Percentiles rank a stretch among this genome's conserved stretches.
Evolutionary conservation across 2,797 vertebrate species (phyloP).

Genomic region (Rallus crepitans): DNA sequence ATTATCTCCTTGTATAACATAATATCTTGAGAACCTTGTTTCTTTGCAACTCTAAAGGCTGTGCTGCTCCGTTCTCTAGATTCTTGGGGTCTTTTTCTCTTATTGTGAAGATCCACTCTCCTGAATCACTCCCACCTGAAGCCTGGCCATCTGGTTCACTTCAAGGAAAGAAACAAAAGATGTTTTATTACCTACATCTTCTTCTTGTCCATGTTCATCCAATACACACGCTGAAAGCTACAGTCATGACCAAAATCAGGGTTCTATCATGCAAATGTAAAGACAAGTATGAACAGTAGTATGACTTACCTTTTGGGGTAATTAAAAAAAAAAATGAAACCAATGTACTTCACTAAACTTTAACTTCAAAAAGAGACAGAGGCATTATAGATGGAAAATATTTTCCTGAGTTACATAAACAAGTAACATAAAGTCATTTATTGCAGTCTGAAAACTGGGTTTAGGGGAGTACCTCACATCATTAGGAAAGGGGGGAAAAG

Average conservation of each 20-base stretch:
- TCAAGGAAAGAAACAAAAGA: neutral
- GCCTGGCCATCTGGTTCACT: conserved; percentile 89
- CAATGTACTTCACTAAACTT: neutral
- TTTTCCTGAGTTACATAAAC: neutral
- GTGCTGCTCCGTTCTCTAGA: conserved; percentile 85
- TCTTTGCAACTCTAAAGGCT: conserved; percentile 79
- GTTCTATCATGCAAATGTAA: neutral
- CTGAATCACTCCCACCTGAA: conserved; percentile 85
- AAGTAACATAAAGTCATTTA: neutral
- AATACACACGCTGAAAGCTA: neutral
- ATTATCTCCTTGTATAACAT: neutral
- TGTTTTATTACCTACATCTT: neutral
- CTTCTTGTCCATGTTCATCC: neutral
- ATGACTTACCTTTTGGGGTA: neutral
- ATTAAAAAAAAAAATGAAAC: neutral
- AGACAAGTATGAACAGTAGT: neutral
- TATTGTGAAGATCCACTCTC: conserved; percentile 93
- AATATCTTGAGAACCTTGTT: conserved; percentile 82
- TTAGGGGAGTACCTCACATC: neutral
- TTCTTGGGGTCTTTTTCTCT: conserved; percentile 86
- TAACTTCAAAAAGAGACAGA: neutral
- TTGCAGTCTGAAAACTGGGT: neutral
- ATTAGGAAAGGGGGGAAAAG: neutral
- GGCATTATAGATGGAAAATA: neutral
- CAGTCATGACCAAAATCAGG: neutral